phyloP scores from a whole-genome alignment of 2,113 vertebrate species.

The Rhombomys opimus region DNA sequence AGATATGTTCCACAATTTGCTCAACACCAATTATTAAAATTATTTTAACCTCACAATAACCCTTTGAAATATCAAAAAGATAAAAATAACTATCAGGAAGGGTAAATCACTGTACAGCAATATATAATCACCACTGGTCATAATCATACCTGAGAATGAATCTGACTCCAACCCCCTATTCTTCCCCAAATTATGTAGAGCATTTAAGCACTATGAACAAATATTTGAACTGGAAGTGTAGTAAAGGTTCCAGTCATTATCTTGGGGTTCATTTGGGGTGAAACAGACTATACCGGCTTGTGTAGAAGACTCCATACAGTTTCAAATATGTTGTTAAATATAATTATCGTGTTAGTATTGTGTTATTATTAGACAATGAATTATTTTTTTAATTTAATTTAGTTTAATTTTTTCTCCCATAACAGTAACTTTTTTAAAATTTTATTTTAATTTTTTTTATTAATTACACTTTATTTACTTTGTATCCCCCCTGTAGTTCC shows the following conservation, averaged over 20 bases:
- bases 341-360: not conserved
- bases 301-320: not conserved
- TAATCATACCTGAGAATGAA: not conserved
- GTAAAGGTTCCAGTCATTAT: not conserved
- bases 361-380: not conserved
- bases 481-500: no score
- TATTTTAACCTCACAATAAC: constrained; percentile 42
- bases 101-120: not conserved
- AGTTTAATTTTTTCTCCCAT: no score
- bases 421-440: no score
- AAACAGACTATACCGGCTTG: not conserved
- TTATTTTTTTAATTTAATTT: not conserved
- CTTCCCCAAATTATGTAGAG: not conserved
- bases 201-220: not conserved
- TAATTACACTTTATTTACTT: no score
- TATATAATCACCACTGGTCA: not conserved
- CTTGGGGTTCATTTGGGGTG: not conserved
- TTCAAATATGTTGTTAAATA: not conserved
- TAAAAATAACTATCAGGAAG: constrained; percentile 22
- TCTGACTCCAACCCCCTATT: constrained; percentile 30
- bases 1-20: not conserved
- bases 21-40: not conserved
- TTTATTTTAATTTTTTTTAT: no score
- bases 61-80: not conserved
- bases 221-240: not conserved